Percentiles rank a stretch among this genome's conserved stretches.
Conservation (phyloP, 2,888 invertebrate genomes). For the Agrotis exclamationis region DNA sequence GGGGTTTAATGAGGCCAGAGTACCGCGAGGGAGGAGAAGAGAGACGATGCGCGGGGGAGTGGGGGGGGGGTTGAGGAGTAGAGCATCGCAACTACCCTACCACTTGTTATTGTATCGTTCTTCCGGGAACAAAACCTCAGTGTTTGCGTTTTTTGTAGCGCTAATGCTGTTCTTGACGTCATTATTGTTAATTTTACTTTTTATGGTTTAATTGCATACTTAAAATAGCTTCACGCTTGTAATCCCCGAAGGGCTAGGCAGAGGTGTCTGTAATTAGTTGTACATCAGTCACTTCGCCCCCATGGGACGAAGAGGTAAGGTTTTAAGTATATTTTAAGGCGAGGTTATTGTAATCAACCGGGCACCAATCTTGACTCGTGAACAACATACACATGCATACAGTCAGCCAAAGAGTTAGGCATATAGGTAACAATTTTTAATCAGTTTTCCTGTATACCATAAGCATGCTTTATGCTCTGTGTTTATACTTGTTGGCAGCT, state of each 20-base stretch:
- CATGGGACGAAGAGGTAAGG: too few species aligned
- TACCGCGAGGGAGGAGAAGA: slow-evolving; percentile 52
- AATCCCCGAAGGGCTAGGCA: not conserved
- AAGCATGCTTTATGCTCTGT: too few species aligned
- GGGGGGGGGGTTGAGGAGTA: slow-evolving; percentile 23
- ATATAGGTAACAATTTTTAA: too few species aligned
- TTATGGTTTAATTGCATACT: too few species aligned
- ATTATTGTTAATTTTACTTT: slow-evolving; percentile 11
- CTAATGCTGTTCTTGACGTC: slow-evolving; percentile 9
- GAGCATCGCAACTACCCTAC: slow-evolving; percentile 55
- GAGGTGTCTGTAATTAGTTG: not conserved
- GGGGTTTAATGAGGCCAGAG: slow-evolving; percentile 86
- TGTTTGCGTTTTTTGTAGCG: slow-evolving; percentile 31
- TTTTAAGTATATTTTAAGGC: too few species aligned
- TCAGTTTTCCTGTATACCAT: too few species aligned
- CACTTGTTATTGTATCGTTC: slow-evolving; percentile 64
- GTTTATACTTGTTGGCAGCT: too few species aligned
- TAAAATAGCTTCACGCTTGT: not conserved
- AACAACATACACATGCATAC: too few species aligned
- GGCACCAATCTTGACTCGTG: too few species aligned
- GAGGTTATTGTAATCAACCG: too few species aligned
- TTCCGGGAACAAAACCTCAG: slow-evolving; percentile 51
- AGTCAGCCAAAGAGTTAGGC: too few species aligned
- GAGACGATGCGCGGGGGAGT: not conserved
- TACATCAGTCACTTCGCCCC: too few species aligned